Evolutionary conservation across 1,140 invertebrate species (phyloP), one percentile per base, ranked within the genome.

Genomic region (Nomia melanderi): DNA sequence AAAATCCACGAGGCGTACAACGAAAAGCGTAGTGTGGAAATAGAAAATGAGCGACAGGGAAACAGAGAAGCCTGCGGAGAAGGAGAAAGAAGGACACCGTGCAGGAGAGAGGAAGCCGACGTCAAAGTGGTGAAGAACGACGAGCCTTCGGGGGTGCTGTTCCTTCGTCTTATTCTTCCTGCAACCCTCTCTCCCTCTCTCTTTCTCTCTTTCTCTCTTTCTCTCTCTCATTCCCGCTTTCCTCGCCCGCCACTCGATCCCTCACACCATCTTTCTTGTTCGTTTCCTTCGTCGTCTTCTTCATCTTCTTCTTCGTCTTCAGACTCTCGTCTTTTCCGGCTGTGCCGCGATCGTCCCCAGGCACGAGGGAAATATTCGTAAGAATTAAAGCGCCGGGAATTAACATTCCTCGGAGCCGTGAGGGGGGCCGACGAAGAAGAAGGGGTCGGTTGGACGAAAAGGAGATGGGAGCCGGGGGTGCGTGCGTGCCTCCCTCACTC

Each of bases 331-430:
- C 64, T 62, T 82, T 77, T 81, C 66, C 47, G 62, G 36, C 47
- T 79, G 66, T 81, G 67, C 57, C 74, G 33, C 77, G 78, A 84
- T 83, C 73, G 83, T 84, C 83, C 81, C 78, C 81, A 84, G 75
- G 84, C 87, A 88, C 88, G 83, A 83, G 86, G 87, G 88, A 91
- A 91, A 92, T 92, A 92, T 92, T 92, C 90, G 90, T 91, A 92
- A 92, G 90, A 92, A 92, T 92, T 92, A 92, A 92, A 92, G 90
- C 90, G 86, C 81, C 86, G 87, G 87, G 91, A 92, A 92, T 92
- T 92, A 92, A 92, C 90, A 92, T 92, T 91, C 91, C 91, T 81
- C 79, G 83, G 85, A 88, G 87, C 81, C 84, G 78, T 64, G 78
- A 77, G 76, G 64, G 74, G 41, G 60, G 75, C 56, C 78, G 70